These are phyloP conservation scores for Sclerurus mexicanus DNA, from an alignment of 2,113 vertebrate genomes.

Conservation along the genomic window DNA sequence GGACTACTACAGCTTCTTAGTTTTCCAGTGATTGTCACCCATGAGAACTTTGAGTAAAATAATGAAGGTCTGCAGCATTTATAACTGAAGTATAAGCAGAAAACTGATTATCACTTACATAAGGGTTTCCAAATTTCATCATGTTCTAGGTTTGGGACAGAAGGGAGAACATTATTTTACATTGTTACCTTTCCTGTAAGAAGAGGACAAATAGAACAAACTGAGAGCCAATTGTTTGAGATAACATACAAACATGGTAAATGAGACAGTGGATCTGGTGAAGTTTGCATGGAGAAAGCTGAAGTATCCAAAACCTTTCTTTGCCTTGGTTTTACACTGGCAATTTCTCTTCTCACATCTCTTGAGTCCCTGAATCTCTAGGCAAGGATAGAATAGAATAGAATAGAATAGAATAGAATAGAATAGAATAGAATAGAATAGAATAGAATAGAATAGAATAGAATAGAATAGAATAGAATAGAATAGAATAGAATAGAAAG, in stretches of 20 bases:
- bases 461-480: background rate
- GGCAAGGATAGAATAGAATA: background rate
- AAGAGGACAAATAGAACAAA: background rate
- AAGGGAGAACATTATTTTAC: background rate
- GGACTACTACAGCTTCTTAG: background rate
- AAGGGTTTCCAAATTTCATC: background rate
- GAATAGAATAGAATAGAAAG: background rate
- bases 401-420: background rate
- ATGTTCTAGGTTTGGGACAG: background rate
- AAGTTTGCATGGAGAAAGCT: background rate
- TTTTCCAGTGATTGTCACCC: background rate
- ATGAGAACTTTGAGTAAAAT: background rate
- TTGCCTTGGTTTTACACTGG: background rate
- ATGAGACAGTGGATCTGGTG: background rate
- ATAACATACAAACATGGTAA: background rate
- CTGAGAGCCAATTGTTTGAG: background rate
- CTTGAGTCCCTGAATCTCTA: background rate
- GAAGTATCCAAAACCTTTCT: background rate
- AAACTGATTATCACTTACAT: background rate
- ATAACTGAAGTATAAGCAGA: background rate
- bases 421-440: background rate
- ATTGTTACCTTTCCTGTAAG: background rate
- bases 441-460: background rate
- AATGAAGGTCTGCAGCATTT: background rate
- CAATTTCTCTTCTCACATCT: background rate